phyloP scores from a whole-genome alignment of 2,113 vertebrate species.

The Oreochromis tanganicae region DNA sequence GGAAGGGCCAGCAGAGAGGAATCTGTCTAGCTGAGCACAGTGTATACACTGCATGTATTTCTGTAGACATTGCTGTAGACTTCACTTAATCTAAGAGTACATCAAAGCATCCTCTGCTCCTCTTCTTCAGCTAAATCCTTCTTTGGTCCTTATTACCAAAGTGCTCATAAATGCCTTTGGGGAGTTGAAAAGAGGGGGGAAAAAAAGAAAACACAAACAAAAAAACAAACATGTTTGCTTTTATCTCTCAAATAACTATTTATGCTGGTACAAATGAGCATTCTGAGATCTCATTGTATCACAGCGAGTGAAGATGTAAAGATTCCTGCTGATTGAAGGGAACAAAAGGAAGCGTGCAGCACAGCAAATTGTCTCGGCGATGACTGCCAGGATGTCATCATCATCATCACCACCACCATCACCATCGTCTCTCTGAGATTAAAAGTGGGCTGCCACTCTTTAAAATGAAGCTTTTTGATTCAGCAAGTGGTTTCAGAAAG shows the following conservation, averaged over 20 bases:
- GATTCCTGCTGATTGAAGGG: conserved; percentile 3
- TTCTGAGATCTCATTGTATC: conserved; percentile 47
- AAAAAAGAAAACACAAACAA: conserved; percentile 66
- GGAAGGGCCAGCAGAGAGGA: conserved; percentile 57
- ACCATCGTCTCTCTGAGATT: background rate
- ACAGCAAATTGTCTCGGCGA: background rate
- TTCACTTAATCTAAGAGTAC: conserved; percentile 76
- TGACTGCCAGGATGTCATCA: conserved; percentile 19
- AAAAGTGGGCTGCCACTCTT: background rate
- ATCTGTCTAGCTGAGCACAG: conserved; percentile 49
- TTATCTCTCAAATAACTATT: conserved; percentile 77
- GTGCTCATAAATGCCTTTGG: conserved; percentile 72
- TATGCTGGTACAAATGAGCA: conserved; percentile 73
- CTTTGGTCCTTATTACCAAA: conserved; percentile 77
- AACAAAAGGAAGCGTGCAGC: conserved; percentile 22
- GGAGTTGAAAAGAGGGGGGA: conserved; percentile 41
- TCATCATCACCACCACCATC: background rate
- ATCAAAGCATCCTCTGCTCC: conserved; percentile 74
- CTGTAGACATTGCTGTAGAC: conserved; percentile 70
- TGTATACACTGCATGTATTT: conserved; percentile 61
- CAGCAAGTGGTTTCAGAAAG: conserved; percentile 9
- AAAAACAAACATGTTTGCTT: conserved; percentile 77
- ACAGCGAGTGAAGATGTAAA: conserved; percentile 20
- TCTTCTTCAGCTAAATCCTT: conserved; percentile 64
- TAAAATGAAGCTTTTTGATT: conserved; percentile 14